A percentile compares a stretch with the other conserved stretches of the same genome.
Evolutionary conservation across 2,797 vertebrate species (phyloP).

Genomic region (Fratercula arctica): DNA sequence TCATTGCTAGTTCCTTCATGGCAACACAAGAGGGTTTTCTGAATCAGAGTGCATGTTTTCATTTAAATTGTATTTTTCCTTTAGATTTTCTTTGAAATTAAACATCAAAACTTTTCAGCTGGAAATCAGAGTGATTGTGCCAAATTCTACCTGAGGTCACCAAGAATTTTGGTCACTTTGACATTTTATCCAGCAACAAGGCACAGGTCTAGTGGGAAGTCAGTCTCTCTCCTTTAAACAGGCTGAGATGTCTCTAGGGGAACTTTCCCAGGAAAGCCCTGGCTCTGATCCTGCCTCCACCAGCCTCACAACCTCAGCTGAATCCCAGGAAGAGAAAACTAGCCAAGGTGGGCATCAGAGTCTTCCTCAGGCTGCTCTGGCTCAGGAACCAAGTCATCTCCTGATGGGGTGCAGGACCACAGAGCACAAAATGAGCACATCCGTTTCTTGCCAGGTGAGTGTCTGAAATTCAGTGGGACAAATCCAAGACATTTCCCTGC

Average conservation of each 20-base stretch:
- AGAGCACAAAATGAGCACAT: not conserved
- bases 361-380: not conserved
- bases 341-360: not conserved
- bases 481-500: not conserved
- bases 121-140: not conserved
- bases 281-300: not conserved
- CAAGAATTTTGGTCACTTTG: not conserved
- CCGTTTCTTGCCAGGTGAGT: not conserved
- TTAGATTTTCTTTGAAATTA: not conserved
- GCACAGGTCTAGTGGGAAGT: not conserved
- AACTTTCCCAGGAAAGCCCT: not conserved
- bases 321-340: not conserved
- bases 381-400: not conserved
- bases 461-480: not conserved
- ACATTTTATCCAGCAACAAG: not conserved
- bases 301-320: not conserved
- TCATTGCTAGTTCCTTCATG: not conserved
- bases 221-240: not conserved
- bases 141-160: not conserved
- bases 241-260: not conserved
- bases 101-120: not conserved
- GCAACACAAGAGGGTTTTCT: not conserved
- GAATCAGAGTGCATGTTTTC: not conserved
- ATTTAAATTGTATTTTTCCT: not conserved
- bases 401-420: not conserved